These are phyloP conservation scores for Pycnonotus jocosus DNA, from an alignment of 2,113 vertebrate species.

Conservation along the genomic window DNA sequence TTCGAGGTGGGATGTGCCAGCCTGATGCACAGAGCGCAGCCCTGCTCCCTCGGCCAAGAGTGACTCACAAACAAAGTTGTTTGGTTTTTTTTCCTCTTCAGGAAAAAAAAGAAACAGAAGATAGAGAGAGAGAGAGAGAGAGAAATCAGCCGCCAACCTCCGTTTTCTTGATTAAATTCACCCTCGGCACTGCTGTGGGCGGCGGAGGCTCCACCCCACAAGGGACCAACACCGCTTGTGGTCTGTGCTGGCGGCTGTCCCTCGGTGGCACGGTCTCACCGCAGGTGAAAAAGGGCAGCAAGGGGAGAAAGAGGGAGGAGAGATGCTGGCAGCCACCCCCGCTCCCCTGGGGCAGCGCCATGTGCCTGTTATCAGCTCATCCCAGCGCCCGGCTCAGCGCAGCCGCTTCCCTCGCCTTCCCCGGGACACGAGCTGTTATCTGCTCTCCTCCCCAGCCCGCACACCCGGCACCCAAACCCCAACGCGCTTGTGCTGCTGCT, in stretches of 20 bases:
- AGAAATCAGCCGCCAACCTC: background rate
- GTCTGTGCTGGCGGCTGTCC: background rate
- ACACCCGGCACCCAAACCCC: background rate
- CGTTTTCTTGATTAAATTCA: background rate
- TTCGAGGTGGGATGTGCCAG: background rate
- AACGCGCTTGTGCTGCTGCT: rapidly evolving
- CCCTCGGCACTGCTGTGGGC: background rate
- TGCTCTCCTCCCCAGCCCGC: background rate
- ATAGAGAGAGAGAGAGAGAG: background rate
- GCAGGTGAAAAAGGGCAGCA: background rate
- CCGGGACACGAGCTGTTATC: background rate
- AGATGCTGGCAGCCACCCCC: background rate
- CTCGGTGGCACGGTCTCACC: rapidly evolving
- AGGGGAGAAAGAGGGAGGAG: background rate
- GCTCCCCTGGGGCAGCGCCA: background rate
- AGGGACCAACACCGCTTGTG: background rate
- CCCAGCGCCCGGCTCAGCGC: background rate
- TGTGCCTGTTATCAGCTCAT: background rate
- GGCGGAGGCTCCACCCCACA: background rate
- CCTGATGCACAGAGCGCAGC: background rate
- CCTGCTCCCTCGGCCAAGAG: background rate
- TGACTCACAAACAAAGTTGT: conserved; percentile 27
- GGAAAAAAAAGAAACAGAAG: background rate
- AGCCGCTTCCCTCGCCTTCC: background rate
- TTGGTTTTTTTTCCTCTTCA: background rate